Conservation (phyloP, 2,797 vertebrate species). For the Sebastes matsubarae region DNA sequence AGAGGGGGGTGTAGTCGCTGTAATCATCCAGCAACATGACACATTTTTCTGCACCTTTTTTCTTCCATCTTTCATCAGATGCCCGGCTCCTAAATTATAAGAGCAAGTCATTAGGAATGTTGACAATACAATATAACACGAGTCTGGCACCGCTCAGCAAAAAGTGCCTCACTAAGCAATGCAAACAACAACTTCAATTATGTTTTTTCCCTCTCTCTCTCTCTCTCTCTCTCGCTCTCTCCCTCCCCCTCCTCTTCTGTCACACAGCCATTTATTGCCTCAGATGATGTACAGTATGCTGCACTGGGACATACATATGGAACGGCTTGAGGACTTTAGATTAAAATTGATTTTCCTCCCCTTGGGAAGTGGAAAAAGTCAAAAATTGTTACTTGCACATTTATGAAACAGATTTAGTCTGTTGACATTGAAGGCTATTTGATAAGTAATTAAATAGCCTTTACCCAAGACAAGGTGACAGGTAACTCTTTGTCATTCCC, state of each 20-base stretch:
- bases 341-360: slow-evolving; percentile 98
- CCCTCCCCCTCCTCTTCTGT: slow-evolving; percentile 39
- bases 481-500: slow-evolving; percentile 86
- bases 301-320: slow-evolving; percentile 89
- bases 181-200: slow-evolving; percentile 81
- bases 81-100: slow-evolving; percentile 76
- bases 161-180: slow-evolving; percentile 79
- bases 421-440: slow-evolving; percentile 97
- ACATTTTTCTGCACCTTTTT: slow-evolving; percentile 35
- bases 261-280: slow-evolving; percentile 87
- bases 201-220: slow-evolving; percentile 49
- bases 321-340: slow-evolving; percentile 91
- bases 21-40: slow-evolving; percentile 60
- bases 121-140: slow-evolving; percentile 79
- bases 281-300: slow-evolving; percentile 88
- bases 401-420: slow-evolving; percentile 96
- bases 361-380: slow-evolving; percentile 92
- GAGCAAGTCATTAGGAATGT: slow-evolving; percentile 81
- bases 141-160: slow-evolving; percentile 72
- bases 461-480: slow-evolving; percentile 95
- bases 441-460: slow-evolving; percentile 98
- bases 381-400: slow-evolving; percentile 97
- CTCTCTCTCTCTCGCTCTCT: no score
- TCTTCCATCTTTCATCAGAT: slow-evolving; percentile 58
- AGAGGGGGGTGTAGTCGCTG: slow-evolving; percentile 23